Base-by-base conservation (phyloP, 1,140 invertebrate genomes). In the Lordiphosa collinella region DNA sequence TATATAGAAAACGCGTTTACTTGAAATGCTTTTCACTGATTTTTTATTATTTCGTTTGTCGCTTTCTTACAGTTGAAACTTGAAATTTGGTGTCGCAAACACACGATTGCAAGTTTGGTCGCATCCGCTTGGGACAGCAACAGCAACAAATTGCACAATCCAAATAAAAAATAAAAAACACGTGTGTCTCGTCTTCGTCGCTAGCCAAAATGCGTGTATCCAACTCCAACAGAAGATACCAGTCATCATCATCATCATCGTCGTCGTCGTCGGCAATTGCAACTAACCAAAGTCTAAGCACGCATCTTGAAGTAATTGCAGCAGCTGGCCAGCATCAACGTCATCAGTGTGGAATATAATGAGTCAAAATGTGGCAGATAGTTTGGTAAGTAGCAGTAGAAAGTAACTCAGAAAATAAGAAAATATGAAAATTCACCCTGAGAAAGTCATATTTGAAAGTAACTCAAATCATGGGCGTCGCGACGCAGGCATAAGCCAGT, bases 291-390 rank as follows among this genome's bases (percentile, higher is more conserved):
- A 78, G 73, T 79, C 69, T 43, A 53, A 61, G 64, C 79, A 84
- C 79, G 73, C 78, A 84, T 51, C 55, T 63, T 69, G 36, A 73
- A 72, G 74, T 78, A 85, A 85, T 85, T 79, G 73, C 79, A 79
- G 68, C 79, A 74, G 60, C 63, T 76, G 78, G 53, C 49, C 73
- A 50, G 22, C 70, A 31, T 58, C 56, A 50, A 55, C 54, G 60
- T 38, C 35, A 13, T 7, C 35, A 34, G 11, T 55, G 43, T 41
- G 55, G 59, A 38, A 29, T 72, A 87, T 87, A 87, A 88, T 88
- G 86, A 86, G 64, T 75, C 86, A 88, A 88, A 88, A 86, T 88
- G 86, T 84, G 78, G 86, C 86, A 65, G 86, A 88, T 61, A 88
- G 86, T 86, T 71, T 88, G 86, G 86, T 87, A 67, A 87, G 86